Evolutionary conservation across 2,113 vertebrate genomes (phyloP).

Genomic region (Pomatostomus ruficeps): DNA sequence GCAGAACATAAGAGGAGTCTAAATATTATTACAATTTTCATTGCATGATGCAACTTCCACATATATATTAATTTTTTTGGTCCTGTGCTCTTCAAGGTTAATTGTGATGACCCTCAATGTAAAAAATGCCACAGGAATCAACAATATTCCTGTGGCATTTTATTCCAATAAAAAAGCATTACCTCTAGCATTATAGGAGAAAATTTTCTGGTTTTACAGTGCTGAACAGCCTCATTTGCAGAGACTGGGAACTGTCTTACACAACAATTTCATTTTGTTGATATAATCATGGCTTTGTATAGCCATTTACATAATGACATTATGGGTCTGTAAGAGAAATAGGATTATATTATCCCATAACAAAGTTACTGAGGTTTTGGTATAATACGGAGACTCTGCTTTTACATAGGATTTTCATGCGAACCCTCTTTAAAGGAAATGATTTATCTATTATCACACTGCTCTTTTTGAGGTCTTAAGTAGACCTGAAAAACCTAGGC

Average conservation of each 20-base stretch:
- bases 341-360: constrained; percentile 11
- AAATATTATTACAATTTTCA: neutral
- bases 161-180: no score
- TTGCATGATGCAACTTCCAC: neutral
- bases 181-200: neutral
- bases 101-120: neutral
- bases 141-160: no score
- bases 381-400: neutral
- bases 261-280: constrained; percentile 31
- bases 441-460: neutral
- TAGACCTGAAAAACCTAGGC: neutral
- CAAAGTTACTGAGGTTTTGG: constrained; percentile 17
- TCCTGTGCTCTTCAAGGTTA: neutral
- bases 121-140: neutral
- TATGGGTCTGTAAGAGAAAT: constrained; percentile 21
- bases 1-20: neutral
- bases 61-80: neutral
- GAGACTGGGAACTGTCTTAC: neutral
- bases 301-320: constrained; percentile 33
- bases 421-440: neutral
- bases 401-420: constrained; percentile 3
- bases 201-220: neutral
- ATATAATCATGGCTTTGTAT: constrained; percentile 22
- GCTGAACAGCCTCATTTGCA: neutral
- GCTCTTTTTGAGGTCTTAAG: neutral